These are phyloP conservation scores for Flabesymbios commensalis DNA, from an alignment of 2,888 invertebrate species.

Conservation along the genomic window DNA sequence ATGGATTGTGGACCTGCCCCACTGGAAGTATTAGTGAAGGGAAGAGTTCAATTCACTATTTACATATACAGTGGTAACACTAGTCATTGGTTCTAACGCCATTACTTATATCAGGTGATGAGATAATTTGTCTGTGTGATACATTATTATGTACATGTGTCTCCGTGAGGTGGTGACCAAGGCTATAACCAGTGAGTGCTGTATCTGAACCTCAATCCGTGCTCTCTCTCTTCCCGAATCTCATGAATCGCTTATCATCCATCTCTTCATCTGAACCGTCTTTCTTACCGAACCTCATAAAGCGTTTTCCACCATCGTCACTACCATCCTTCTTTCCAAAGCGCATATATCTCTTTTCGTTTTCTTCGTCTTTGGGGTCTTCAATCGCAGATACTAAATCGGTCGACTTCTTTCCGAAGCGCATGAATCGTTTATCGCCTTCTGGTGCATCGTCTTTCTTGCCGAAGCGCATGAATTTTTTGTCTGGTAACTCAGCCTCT, in stretches of 20 bases:
- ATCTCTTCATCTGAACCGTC: neutral
- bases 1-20: no score
- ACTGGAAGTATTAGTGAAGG: no score
- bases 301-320: neutral
- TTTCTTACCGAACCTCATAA: slow-evolving; percentile 1
- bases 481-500: neutral
- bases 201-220: neutral
- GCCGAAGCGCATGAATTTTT: slow-evolving; percentile 6
- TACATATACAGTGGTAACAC: no score
- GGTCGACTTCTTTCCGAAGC: slow-evolving; percentile 33
- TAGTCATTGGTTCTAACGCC: no score
- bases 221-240: neutral
- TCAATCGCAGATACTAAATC: neutral
- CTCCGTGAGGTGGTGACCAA: no score
- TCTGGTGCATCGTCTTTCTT: slow-evolving; percentile 25
- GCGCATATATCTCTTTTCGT: slow-evolving; percentile 40
- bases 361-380: neutral
- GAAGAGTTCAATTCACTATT: no score
- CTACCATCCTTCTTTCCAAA: slow-evolving; percentile 28
- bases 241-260: neutral
- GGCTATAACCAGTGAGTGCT: no score
- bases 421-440: slow-evolving; percentile 44
- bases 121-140: no score
- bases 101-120: no score
- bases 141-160: no score